Percentiles rank a stretch among this genome's conserved stretches.
Evolutionary conservation across 2,888 invertebrate species (phyloP).

Genomic region (Pterobdella sp.): DNA sequence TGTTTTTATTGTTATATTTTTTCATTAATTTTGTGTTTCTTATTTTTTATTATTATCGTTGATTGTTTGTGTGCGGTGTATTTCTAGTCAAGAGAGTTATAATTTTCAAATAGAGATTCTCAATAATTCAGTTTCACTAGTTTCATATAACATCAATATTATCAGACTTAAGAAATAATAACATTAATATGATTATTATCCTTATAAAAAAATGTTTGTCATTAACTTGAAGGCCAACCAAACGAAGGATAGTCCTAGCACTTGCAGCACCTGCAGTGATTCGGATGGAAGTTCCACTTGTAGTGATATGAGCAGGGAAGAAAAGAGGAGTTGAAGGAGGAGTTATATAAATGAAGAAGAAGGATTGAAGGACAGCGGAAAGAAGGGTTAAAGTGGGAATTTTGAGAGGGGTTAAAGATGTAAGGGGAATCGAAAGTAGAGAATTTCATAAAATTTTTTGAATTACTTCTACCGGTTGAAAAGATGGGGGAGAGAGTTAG

Average conservation of each 20-base stretch:
- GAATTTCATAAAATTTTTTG: too few species aligned
- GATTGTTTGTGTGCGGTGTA: too few species aligned
- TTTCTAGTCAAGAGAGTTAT: too few species aligned
- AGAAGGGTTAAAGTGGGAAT: neutral
- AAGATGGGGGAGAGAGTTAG: neutral
- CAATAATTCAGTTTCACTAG: too few species aligned
- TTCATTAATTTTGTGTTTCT: neutral
- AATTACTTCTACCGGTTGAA: too few species aligned
- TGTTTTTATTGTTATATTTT: neutral
- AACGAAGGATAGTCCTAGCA: neutral
- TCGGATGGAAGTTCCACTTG: slow-evolving; percentile 7
- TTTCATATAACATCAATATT: too few species aligned
- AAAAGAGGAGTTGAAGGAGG: neutral
- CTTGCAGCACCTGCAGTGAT: neutral
- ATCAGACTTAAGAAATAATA: too few species aligned
- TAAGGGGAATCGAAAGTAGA: neutral
- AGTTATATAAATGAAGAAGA: neutral
- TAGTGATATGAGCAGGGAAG: too few species aligned
- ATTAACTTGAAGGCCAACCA: neutral
- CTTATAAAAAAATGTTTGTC: too few species aligned
- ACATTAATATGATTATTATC: too few species aligned
- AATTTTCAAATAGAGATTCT: too few species aligned
- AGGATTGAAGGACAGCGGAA: neutral
- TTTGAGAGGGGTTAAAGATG: neutral
- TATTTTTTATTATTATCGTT: neutral